A percentile compares a stretch with the other conserved stretches of the same genome.
These are phyloP conservation scores for Platalea minor DNA, from an alignment of 2,797 vertebrate genomes.

Conservation along the genomic window DNA sequence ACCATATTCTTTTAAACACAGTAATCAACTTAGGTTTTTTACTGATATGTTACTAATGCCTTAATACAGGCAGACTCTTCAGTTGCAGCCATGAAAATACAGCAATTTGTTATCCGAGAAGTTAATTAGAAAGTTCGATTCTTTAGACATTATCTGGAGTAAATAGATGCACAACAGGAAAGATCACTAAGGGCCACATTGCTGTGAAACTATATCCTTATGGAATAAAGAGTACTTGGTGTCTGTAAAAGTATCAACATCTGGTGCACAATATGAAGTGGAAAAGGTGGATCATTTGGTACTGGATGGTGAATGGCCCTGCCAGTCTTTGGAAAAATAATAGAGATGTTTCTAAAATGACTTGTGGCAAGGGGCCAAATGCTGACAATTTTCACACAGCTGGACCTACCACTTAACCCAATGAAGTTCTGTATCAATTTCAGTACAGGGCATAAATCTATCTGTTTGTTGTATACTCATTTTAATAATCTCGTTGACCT, in stretches of 20 bases:
- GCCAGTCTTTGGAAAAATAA: slow-evolving; percentile 19
- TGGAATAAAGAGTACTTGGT: background rate
- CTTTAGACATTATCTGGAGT: background rate
- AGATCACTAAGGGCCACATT: background rate
- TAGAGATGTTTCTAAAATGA: background rate
- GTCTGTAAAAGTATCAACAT: slow-evolving; percentile 1
- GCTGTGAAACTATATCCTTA: background rate
- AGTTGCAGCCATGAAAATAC: too few species aligned
- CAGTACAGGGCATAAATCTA: background rate
- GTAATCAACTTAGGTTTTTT: background rate
- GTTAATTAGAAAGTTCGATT: background rate
- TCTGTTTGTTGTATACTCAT: background rate
- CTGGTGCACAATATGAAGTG: slow-evolving; percentile 1
- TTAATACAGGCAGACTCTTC: too few species aligned
- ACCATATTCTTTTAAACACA: background rate
- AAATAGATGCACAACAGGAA: slow-evolving; percentile 4
- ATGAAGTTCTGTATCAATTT: background rate
- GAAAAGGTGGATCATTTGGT: slow-evolving; percentile 6
- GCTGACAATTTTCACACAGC: slow-evolving; percentile 23
- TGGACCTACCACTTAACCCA: slow-evolving; percentile 19
- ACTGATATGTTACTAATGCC: too few species aligned
- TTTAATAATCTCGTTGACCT: slow-evolving; percentile 41
- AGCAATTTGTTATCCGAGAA: background rate
- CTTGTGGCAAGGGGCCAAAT: slow-evolving; percentile 20
- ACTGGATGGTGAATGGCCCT: background rate